Conservation (phyloP, 1,140 invertebrate genomes). For the Procambarus virginalis region DNA sequence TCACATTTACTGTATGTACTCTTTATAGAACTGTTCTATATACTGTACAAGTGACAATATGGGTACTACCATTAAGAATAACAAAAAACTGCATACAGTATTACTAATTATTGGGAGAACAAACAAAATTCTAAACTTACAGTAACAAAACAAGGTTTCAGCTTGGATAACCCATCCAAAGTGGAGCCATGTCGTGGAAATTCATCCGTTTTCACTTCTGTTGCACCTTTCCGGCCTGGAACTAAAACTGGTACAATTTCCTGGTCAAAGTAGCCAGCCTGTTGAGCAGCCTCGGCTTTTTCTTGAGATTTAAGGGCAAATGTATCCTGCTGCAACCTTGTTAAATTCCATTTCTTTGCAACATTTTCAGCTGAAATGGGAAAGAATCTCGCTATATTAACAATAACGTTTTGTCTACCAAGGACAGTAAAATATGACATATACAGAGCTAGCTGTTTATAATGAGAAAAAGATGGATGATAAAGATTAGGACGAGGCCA, state of each 20-base stretch:
- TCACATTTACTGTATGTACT: too few relatives aligned
- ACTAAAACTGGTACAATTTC: conserved; percentile 83
- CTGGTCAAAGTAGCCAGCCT: conserved; percentile 80
- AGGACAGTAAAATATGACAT: too few relatives aligned
- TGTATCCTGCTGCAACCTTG: conserved; percentile 84
- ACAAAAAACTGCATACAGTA: too few relatives aligned
- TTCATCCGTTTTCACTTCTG: conserved; percentile 80
- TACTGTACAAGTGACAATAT: too few relatives aligned
- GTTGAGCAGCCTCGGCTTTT: conserved; percentile 80
- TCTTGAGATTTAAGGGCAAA: conserved; percentile 85
- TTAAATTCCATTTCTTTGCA: conserved; percentile 81
- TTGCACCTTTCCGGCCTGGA: conserved; percentile 75
- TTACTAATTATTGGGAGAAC: neutral
- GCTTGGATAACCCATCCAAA: conserved; percentile 78
- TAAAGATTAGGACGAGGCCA: too few relatives aligned
- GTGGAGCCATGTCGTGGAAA: conserved; percentile 80
- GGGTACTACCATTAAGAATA: too few relatives aligned
- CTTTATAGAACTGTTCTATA: too few relatives aligned
- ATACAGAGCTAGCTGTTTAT: too few relatives aligned
- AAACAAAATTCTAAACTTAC: conserved; percentile 73
- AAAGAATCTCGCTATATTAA: neutral
- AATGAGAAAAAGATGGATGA: too few relatives aligned
- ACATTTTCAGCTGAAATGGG: conserved; percentile 81
- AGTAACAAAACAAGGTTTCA: conserved; percentile 80
- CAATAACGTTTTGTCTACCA: too few relatives aligned